Percentiles rank a stretch among this genome's conserved stretches.
Conservation (phyloP, 35 echinoderm and acorn worm species). For the Ophioderma brevispina region DNA sequence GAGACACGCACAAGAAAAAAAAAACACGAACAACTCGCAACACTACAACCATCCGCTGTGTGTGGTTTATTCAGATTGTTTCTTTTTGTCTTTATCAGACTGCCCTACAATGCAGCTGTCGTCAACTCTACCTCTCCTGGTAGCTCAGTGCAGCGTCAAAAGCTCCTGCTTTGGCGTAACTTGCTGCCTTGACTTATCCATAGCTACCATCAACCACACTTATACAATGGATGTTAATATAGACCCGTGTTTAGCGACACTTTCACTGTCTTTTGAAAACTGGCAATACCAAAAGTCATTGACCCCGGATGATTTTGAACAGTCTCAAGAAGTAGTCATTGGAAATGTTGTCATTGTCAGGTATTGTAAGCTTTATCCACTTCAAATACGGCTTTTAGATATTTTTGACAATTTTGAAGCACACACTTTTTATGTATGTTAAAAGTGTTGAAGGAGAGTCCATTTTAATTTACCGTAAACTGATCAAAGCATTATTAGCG, state of each 20-base stretch:
- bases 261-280: neutral
- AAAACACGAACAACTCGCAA: no score
- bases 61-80: neutral
- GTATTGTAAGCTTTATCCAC: neutral
- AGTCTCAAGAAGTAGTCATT: neutral
- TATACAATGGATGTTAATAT: neutral
- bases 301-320: neutral
- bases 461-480: no score
- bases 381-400: no score
- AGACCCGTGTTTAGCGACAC: neutral
- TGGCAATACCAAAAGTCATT: conserved; percentile 11
- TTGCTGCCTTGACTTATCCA: conserved; percentile 10
- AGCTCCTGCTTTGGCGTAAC: neutral
- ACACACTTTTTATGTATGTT: neutral
- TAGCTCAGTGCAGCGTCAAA: neutral
- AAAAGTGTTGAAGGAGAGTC: no score
- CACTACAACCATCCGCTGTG: no score
- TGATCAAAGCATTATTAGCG: no score
- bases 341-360: neutral
- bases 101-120: neutral
- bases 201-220: neutral
- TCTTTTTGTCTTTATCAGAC: neutral
- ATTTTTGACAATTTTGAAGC: no score
- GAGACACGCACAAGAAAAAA: no score
- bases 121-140: neutral